Percentiles rank a stretch among this genome's conserved stretches.
These are phyloP conservation scores for Drosophila borborema DNA, from an alignment of 2,888 invertebrate genomes.

Conservation along the genomic window DNA sequence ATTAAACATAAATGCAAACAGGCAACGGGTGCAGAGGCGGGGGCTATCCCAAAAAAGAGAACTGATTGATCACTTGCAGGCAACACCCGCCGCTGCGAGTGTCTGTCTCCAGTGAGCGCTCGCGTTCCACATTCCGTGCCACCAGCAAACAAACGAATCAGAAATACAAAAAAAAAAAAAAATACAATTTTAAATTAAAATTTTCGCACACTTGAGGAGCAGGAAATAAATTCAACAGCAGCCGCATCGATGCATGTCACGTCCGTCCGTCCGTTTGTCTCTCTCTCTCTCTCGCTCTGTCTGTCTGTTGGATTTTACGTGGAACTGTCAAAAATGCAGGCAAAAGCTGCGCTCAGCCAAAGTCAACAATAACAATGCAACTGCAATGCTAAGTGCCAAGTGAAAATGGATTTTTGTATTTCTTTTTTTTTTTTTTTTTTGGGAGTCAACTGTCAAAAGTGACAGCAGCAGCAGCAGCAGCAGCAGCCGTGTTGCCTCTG, in stretches of 20 bases:
- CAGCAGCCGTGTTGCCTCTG: conserved; percentile 48
- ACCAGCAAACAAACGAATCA: conserved; percentile 5
- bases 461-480: conserved; percentile 63
- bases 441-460: conserved; percentile 81
- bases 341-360: conserved; percentile 61
- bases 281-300: conserved; percentile 4
- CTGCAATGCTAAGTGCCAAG: conserved; percentile 76
- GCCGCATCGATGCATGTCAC: conserved; percentile 81
- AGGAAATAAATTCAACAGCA: conserved; percentile 78
- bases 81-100: conserved; percentile 32
- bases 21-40: not conserved
- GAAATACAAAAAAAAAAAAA: conserved; percentile 19
- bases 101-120: conserved; percentile 2
- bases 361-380: conserved; percentile 42
- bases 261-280: conserved; percentile 45
- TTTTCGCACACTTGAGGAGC: conserved; percentile 75
- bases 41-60: conserved; percentile 9
- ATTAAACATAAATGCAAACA: conserved; percentile 83
- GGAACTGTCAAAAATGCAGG: conserved; percentile 80
- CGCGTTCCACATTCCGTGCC: conserved; percentile 47
- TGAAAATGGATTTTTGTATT: conserved; percentile 67
- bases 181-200: conserved; percentile 76
- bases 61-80: conserved; percentile 62
- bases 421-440: conserved; percentile 38
- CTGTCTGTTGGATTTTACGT: conserved; percentile 68